Evolutionary conservation across 2,888 invertebrate species (phyloP), one percentile per base, ranked within the genome.

Genomic region (Oegoconia quadripuncta): DNA sequence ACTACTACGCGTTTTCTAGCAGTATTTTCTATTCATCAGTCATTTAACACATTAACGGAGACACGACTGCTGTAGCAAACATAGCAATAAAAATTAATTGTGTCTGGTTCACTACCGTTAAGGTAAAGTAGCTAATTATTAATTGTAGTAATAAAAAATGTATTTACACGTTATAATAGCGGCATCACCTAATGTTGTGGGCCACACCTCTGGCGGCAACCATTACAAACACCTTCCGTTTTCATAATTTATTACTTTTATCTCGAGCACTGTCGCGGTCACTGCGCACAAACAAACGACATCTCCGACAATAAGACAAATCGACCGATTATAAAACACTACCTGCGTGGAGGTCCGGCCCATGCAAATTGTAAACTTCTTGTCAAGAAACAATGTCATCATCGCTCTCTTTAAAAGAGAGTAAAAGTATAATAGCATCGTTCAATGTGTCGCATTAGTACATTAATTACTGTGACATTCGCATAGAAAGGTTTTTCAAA

Each of bases 221-320:
- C 72, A 71, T 69, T 72, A 75, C 71, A 78, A 74, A 75, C 82
- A 79, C 79, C 83, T 87, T 81, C 86, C 76, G 84, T 80, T 80
- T 74, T 57, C 56, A 69, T 79, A 75, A 87, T 86, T 86, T 87
- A 87, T 87, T 74, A 70, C 73, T 77, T 80, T 84, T 86, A 87
- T 86, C 84, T 84, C 74, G 73, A 67, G 69, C 75, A 75, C 64
- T 69, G 80, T 74, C 74, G 81, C 79, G 86, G 83, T 79, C 77
- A 75, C 67, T 69, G 82, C 69, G 65, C 77, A 81, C 80, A 80
- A 81, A 82, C 78, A 83, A 75, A 82, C 74, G 77, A 80, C 81
- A 74, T 74, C 72, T 73, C 76, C 64, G 78, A 82, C 80, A 82
- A 81, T 76, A 80, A 86, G 84, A 87, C 87, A 86, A 86, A 87